phyloP scores from a whole-genome alignment of 1,140 invertebrate species.

The Rhopalosiphum maidis region DNA sequence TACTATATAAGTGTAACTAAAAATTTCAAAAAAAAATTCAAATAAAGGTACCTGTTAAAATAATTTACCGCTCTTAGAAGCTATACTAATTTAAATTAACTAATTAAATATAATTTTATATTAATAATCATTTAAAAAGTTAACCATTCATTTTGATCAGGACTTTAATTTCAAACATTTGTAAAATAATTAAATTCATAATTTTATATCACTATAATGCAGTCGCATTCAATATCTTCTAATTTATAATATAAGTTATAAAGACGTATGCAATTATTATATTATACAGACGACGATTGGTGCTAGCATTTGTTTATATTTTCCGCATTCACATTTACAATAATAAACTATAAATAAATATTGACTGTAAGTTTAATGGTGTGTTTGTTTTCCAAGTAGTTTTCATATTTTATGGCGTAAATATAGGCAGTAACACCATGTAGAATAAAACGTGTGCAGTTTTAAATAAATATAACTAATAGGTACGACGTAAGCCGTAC shows the following conservation, averaged over 20 bases:
- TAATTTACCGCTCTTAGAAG: no score
- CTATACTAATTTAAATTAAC: not conserved
- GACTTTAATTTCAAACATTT: not conserved
- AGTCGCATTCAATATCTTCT: no score
- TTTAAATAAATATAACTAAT: not conserved
- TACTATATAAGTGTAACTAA: not conserved
- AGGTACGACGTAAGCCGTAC: not conserved
- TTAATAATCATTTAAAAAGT: not conserved
- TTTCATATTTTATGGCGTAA: not conserved
- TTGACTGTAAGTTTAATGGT: not conserved
- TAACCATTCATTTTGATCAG: not conserved
- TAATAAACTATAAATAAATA: not conserved
- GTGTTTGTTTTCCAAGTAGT: not conserved
- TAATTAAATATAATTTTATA: not conserved
- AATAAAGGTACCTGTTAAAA: no score
- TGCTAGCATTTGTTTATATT: not conserved
- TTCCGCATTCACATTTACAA: not conserved
- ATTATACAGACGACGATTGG: not conserved
- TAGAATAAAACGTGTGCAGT: not conserved
- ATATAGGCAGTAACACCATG: not conserved
- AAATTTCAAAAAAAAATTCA: not conserved
- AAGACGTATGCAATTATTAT: not conserved
- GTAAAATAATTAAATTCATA: not conserved
- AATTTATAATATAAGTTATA: not conserved
- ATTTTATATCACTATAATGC: not conserved